Percentiles rank a stretch among this genome's conserved stretches.
Conservation (phyloP, 2,113 vertebrate genomes). For the Platichthys stellatus region DNA sequence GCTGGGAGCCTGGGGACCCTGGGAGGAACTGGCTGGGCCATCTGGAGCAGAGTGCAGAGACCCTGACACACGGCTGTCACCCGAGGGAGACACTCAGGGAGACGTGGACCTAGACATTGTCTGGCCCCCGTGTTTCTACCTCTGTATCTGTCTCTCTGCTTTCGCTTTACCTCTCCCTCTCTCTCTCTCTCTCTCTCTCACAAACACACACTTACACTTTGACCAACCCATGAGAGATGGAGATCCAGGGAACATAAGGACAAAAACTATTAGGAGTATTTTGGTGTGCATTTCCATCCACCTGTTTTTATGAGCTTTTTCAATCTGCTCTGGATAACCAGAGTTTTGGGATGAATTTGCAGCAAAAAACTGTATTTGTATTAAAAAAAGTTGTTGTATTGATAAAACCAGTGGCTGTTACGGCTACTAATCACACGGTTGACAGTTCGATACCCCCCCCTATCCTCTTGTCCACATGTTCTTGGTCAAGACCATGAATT, state of each 20-base stretch:
- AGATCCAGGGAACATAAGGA: conserved; percentile 27
- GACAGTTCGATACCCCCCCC: neutral
- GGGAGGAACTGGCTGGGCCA: conserved; percentile 74
- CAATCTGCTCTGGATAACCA: neutral
- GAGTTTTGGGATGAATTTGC: neutral
- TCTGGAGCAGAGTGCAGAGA: conserved; percentile 78
- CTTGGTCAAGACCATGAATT: neutral
- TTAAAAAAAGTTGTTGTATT: neutral
- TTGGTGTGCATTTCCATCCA: neutral
- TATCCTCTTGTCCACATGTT: neutral
- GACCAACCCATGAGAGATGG: conserved; percentile 21
- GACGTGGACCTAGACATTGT: conserved; percentile 66
- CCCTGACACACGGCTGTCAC: conserved; percentile 78
- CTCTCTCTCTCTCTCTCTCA: neutral
- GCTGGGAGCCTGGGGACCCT: conserved; percentile 68
- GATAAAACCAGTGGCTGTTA: neutral
- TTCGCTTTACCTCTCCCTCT: neutral
- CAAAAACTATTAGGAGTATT: conserved; percentile 8
- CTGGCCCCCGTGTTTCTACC: conserved; percentile 55
- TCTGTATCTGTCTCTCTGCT: conserved; percentile 30
- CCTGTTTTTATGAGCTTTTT: neutral
- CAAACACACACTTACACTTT: neutral
- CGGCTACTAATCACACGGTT: neutral
- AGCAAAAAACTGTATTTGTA: neutral
- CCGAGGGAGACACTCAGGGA: conserved; percentile 54